Base-by-base conservation (phyloP, 2,888 invertebrate species). In the Serrognathus titanus region DNA sequence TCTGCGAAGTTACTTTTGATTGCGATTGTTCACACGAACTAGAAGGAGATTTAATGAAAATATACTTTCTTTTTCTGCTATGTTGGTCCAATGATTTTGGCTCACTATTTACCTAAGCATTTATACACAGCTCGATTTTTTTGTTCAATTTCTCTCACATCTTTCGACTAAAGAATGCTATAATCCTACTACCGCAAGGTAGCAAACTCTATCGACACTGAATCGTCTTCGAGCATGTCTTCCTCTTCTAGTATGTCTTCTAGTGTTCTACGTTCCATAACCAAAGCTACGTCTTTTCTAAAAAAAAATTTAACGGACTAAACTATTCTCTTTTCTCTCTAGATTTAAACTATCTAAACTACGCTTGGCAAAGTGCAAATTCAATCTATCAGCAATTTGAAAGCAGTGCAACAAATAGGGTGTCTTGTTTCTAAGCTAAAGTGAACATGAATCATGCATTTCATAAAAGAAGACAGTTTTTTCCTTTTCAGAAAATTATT, bases 221-320 rank as follows among this genome's bases (percentile, higher is more conserved):
- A 53, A n/a, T 57, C 57, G 37, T 74, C 73, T 70, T 73, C 74
- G 69, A 69, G 67, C 68, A 72, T 72, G 69, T 75, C 69, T 66
- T 74, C 74, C 70, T 75, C 75, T 70, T 75, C 75, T 70, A 73
- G 59, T 57, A 75, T 75, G 59, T 75, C 75, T 66, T 75, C 75
- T 70, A 75, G 67, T 59, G 68, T 67, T 65, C 72, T 66, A 59
- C 67, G 70, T 61, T 75, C 74, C 69, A 74, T 69, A 58, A 72
- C 61, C 64, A 73, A 70, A 64, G 71, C 70, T 68, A 72, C 72
- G 68, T 73, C 70, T 68, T 71, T 74, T 70, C 74, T 75, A 75
- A 69, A 75, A 75, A 16, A 16, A 65, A 69, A 70, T 11, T 48
- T 31, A 51, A 51, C 50, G 36, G 20, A 35, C 43, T 58, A 45